Evolutionary conservation across 2,113 vertebrate genomes (phyloP), one percentile per base, ranked within the genome.

Genomic region (Eleginops maclovinus): DNA sequence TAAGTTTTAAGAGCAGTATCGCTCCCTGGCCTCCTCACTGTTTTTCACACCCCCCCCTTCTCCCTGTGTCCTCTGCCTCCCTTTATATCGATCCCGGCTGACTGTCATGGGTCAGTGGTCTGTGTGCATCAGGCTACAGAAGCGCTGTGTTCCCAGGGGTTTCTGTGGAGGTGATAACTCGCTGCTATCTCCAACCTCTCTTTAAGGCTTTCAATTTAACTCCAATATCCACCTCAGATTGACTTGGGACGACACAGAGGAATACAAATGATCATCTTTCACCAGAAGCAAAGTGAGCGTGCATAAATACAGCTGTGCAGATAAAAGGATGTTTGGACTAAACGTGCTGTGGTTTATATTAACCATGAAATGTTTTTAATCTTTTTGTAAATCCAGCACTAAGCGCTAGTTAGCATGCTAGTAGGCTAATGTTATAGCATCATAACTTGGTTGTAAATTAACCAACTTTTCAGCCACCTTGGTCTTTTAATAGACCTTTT

Each of bases 31-130:
- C 77, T 87, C 64, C 61, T 84, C 68, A 54, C 71, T 84, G 75
- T 75, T 86, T 88, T 83, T 76, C 71, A 50, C 63, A 51, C 4
- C 3, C 59, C 3, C 0, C 2, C 75, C 73, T 43, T 72, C 64
- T 66, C 82, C 59, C 70, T 53, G 59, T 86, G 82, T 82, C 80
- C 88, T 85, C 82, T 89, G 83, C 81, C 81, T 85, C 72, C 72
- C 82, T 84, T 92, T 91, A 90, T 93, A 93, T 95, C 90, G 80
- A 95, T 95, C 91, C 28, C 11, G 75, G 78, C 83, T 81, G 82
- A 73, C 87, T 91, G 93, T 92, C 90, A 93, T 83, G 90, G 94
- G 93, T 95, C 93, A 94, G 78, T 89, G 90, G 87, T 88, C 90
- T 88, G 89, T 82, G 66, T 77, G 87, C 88, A 85, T 81, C 66